A percentile compares a stretch with the other conserved stretches of the same genome.
phyloP scores from a whole-genome alignment of 2,888 invertebrate species.

The Hemistola chrysoprasaria region DNA sequence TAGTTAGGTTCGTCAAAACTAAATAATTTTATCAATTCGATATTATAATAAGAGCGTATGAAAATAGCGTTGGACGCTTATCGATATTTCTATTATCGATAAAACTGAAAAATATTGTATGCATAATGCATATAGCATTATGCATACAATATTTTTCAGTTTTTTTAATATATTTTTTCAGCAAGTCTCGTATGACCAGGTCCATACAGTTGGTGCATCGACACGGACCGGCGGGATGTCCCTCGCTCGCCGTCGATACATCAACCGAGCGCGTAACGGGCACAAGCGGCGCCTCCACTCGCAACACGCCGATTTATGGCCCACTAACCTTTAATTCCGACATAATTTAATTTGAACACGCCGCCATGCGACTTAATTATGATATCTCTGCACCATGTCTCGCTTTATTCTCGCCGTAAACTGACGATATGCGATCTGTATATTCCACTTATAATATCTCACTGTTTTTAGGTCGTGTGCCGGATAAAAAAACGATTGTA shows the following conservation, averaged over 20 bases:
- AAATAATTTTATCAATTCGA: too few species aligned
- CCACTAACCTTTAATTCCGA: constrained; percentile 67
- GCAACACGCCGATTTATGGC: constrained; percentile 53
- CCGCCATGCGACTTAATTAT: constrained; percentile 65
- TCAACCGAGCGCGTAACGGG: constrained; percentile 54
- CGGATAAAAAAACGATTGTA: too few species aligned
- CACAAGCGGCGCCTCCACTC: constrained; percentile 49
- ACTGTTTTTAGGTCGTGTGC: too few species aligned
- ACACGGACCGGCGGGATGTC: constrained; percentile 33
- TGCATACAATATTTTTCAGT: too few species aligned
- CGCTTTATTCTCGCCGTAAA: constrained; percentile 16
- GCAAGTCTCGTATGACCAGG: background rate
- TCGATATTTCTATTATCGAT: too few species aligned
- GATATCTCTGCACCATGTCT: constrained; percentile 52
- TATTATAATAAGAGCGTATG: too few species aligned
- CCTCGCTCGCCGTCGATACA: constrained; percentile 41
- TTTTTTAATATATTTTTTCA: background rate
- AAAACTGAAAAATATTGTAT: too few species aligned
- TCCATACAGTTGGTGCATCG: constrained; percentile 3
- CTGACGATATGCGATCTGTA: constrained; percentile 5
- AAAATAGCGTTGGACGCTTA: too few species aligned
- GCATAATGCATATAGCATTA: too few species aligned
- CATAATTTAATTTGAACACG: constrained; percentile 75
- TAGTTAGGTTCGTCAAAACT: too few species aligned
- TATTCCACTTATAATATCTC: background rate